Conservation (phyloP, 2,797 vertebrate species). For the Cephalopachus bancanus region DNA sequence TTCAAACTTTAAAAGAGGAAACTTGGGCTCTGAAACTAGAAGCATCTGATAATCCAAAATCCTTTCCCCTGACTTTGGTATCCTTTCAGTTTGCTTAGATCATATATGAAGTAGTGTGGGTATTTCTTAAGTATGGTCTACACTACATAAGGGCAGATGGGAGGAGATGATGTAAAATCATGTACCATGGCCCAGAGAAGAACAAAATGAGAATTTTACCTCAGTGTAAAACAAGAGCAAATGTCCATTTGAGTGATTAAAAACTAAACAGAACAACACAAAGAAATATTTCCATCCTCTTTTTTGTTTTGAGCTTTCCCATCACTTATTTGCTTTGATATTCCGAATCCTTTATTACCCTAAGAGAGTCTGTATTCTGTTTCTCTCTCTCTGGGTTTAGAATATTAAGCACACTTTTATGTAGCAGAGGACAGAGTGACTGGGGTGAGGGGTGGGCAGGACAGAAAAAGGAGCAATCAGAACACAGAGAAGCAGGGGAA, state of each 20-base stretch:
- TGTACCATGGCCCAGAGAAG: background rate
- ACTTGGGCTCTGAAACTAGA: background rate
- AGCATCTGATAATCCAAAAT: background rate
- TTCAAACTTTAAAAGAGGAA: background rate
- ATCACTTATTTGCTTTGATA: background rate
- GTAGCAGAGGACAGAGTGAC: background rate
- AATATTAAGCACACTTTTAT: background rate
- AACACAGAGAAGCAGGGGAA: background rate
- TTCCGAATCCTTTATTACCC: background rate
- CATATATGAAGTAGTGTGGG: background rate
- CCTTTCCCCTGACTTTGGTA: background rate
- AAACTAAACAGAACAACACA: background rate
- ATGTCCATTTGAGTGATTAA: background rate
- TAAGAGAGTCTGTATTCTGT: background rate
- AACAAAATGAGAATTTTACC: background rate
- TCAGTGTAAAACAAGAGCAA: background rate
- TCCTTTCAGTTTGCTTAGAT: background rate
- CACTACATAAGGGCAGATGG: fast-evolving
- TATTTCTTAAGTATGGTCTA: background rate
- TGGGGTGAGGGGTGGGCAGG: too few species aligned
- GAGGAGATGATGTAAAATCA: background rate
- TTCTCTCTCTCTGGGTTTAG: background rate
- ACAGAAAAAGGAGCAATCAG: background rate
- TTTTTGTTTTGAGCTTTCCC: background rate
- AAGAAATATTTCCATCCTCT: background rate